Base-by-base conservation (phyloP, 37 sponge, comb jelly and placozoan species). In the Theonella swinhoei region DNA sequence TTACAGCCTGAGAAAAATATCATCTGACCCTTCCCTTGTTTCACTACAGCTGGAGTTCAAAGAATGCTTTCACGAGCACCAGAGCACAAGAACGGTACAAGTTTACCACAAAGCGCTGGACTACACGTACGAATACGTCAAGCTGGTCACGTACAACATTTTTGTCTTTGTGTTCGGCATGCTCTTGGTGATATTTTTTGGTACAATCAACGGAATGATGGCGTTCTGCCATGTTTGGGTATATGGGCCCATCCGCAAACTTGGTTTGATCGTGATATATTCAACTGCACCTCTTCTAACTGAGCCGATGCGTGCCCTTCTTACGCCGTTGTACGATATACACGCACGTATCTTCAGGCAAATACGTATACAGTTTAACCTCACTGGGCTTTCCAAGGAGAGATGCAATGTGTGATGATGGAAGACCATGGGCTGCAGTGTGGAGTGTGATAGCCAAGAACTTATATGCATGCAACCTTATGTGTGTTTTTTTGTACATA, bases 41-140 rank as follows among this genome's bases (percentile, higher is more conserved):
- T 47, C 9, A 3, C 29, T 85, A 29, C 78, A 85, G 86, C 60
- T 85, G 69, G 86, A 85, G 23, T 85, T 85, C 66, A 47, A 85
- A 0, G 40, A 66, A 19, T 66, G 68, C 63, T 85, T 85, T 70
- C 68, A 36, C 28, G 86, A 85, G 73, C 86, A 85, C 78, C 30
- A 78, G 62, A 70, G 72, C 63, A 85, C 86, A 32, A 76, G 47
- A 38, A 69, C 79, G 20, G n/a, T 68, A 32, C 39, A 59, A 38
- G 42, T n/a, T 0, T 30, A 76, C 40, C 29, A 85, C 60, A 68
- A 39, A n/a, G 33, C 69, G 3, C 23, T 59, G 2, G 62, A 71
- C 31, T 20, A 47, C 38, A 68, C 34, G 39, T 85, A 77, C 86
- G 68, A 78, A 37, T 78, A 68, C 62, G 77, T 54, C 59, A 85